phyloP scores from a whole-genome alignment of 2,113 vertebrate genomes.

The Bothrops jararaca region DNA sequence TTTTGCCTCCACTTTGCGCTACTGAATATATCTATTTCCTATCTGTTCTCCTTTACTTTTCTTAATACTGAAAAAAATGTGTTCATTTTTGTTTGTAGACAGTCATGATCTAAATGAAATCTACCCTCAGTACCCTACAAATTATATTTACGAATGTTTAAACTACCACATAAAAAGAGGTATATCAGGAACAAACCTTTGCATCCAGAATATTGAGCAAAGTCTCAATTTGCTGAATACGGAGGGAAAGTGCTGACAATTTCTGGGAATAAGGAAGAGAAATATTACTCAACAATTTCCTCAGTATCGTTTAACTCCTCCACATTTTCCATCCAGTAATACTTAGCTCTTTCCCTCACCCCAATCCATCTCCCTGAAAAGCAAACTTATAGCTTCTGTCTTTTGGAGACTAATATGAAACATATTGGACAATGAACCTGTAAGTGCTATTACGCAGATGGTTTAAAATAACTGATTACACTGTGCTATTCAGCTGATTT shows the following conservation, averaged over 20 bases:
- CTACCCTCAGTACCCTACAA: neutral
- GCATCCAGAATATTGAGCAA: constrained; percentile 96
- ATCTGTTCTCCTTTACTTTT: neutral
- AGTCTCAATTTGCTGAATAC: constrained; percentile 98
- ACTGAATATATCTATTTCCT: neutral
- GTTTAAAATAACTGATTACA: neutral
- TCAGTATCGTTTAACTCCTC: neutral
- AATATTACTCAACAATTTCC: constrained; percentile 34
- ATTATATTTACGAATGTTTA: neutral
- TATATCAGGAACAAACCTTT: constrained; percentile 78
- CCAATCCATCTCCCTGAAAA: neutral
- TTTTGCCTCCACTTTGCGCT: neutral
- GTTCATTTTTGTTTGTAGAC: constrained; percentile 2
- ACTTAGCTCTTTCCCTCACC: neutral
- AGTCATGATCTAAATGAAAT: constrained; percentile 3
- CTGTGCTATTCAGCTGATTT: neutral
- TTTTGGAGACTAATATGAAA: neutral
- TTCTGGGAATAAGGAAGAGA: constrained; percentile 77
- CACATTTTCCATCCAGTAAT: neutral
- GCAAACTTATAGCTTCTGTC: constrained; percentile 8
- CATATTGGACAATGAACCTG: neutral
- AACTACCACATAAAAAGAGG: neutral
- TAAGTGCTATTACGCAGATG: neutral
- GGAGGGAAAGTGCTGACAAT: constrained; percentile 87
- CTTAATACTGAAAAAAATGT: neutral